phyloP scores from a whole-genome alignment of 2,797 vertebrate species.

The Cheirogaleus major region DNA sequence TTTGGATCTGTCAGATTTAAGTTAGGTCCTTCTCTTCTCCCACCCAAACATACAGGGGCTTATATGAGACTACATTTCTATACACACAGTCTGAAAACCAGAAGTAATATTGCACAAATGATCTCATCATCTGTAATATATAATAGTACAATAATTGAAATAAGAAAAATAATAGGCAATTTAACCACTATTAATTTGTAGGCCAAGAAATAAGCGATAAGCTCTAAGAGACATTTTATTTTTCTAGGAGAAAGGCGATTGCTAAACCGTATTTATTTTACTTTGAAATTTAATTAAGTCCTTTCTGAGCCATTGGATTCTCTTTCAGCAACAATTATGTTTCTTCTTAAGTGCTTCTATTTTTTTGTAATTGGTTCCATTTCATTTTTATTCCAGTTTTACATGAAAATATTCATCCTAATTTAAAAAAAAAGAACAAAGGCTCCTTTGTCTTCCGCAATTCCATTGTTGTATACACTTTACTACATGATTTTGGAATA shows the following conservation, averaged over 20 bases:
- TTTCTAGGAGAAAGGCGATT: constrained; percentile 28
- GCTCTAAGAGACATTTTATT: not conserved
- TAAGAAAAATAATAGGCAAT: constrained; percentile 32
- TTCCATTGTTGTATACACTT: not conserved
- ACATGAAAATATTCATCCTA: not conserved
- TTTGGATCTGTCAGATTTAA: not conserved
- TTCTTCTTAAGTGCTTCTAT: constrained; percentile 35
- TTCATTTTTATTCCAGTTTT: constrained; percentile 59
- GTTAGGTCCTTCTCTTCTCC: not conserved
- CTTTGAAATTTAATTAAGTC: constrained; percentile 65
- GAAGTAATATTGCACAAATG: not conserved
- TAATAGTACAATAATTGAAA: not conserved
- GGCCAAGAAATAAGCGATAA: not conserved
- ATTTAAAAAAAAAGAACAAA: not conserved
- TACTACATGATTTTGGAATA: not conserved
- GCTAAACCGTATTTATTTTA: constrained; percentile 43
- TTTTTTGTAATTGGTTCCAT: constrained; percentile 3
- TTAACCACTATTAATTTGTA: not conserved
- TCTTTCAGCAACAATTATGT: constrained; percentile 52
- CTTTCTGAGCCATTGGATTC: constrained; percentile 8
- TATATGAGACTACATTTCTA: not conserved
- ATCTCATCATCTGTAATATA: not conserved
- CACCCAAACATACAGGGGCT: not conserved
- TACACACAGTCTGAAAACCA: not conserved
- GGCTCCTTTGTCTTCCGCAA: not conserved